A percentile compares a stretch with the other conserved stretches of the same genome.
Conservation (phyloP, 2,888 invertebrate genomes). For the Drosophila acutilabella region DNA sequence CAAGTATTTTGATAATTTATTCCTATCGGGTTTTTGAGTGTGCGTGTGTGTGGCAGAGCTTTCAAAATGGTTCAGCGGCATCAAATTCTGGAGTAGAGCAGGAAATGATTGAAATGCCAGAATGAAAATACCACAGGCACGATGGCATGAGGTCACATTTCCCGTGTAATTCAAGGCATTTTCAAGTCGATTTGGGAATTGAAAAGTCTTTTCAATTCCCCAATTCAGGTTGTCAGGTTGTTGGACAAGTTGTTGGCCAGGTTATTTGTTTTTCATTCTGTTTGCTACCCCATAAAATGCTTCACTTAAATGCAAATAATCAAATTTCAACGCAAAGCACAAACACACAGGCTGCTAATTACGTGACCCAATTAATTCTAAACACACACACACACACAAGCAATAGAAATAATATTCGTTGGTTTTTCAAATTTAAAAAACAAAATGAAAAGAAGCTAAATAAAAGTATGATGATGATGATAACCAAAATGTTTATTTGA, state of each 20-base stretch:
- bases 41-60: neutral
- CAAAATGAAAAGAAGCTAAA: neutral
- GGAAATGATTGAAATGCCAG: constrained; percentile 11
- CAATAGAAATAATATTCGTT: constrained; percentile 41
- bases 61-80: too few species aligned
- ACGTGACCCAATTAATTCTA: constrained; percentile 76
- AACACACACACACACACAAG: constrained; percentile 47
- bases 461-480: constrained; percentile 19
- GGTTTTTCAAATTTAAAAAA: constrained; percentile 44
- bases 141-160: neutral
- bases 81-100: neutral
- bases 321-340: constrained; percentile 40
- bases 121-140: constrained; percentile 3
- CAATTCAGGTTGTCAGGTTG: constrained; percentile 14
- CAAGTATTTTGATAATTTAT: constrained; percentile 23
- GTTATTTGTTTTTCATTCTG: constrained; percentile 1
- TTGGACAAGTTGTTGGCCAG: constrained; percentile 16
- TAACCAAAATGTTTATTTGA: constrained; percentile 74
- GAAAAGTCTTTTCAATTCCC: constrained; percentile 26
- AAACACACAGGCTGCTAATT: constrained; percentile 58
- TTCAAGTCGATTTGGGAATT: constrained; percentile 38
- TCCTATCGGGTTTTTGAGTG: constrained; percentile 13
- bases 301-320: constrained; percentile 54
- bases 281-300: constrained; percentile 24
- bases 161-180: constrained; percentile 40